Base-by-base conservation (phyloP, 1,140 invertebrate species). In the Bathynomus jamesi region DNA sequence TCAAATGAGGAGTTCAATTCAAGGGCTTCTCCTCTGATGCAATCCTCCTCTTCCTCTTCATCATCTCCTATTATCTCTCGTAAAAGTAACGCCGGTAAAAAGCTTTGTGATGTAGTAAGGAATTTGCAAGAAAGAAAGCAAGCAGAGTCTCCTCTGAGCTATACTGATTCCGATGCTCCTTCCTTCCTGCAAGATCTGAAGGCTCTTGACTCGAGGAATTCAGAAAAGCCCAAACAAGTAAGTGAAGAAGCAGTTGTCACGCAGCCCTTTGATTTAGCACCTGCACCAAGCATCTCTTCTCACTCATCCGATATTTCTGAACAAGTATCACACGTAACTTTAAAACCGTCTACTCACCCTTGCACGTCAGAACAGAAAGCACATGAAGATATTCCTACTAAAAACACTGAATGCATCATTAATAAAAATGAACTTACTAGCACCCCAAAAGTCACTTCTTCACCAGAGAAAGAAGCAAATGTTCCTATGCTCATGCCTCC, bases 201-300 rank as follows among this genome's bases (percentile, higher is more conserved):
- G 46, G 31, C 25, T 11, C 62, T 74, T 40, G 65, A 61, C 65
- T 60, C 32, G 31, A 68, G 73, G 70, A 73, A 61, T 61, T 69
- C 66, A 29, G 69, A 77, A 67, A 77, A 77, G 67, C 61, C 31
- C 69, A 74, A 70, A 72, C 76, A 77, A 77, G 76, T 77, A 74
- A 73, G 76, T 77, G 61, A 70, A 25, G 65, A 66, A 24, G 61
- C 69, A 46, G 64, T 60, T 72, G 63, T 61, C 64, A 65, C 70
- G 71, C 60, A 66, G 31, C 61, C 76, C 67, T 32, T 53, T 53
- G 70, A 67, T 70, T 69, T 69, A 28, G 28, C 76, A 46, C 61
- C 70, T 53, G 61, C 70, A 72, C 63, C 72, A 31, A 69, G 32
- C 69, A 60, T 64, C 65, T 31, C 21, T 25, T 30, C 53, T 29